Evolutionary conservation across 2,113 vertebrate species (phyloP).

Genomic region (Leucosticte australis): DNA sequence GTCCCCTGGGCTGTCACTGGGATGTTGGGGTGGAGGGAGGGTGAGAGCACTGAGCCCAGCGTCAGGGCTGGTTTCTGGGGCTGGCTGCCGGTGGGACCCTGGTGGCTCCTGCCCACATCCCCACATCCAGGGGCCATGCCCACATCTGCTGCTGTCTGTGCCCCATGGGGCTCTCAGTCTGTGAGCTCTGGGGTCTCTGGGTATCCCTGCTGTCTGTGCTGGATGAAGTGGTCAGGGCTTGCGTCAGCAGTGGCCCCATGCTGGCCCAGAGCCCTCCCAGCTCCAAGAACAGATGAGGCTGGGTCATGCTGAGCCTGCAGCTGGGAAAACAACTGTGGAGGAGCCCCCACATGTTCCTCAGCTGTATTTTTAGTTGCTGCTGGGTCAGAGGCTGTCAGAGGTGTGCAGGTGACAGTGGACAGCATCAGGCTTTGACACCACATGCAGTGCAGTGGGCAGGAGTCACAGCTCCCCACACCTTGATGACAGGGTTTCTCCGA

Average conservation of each 20-base stretch:
- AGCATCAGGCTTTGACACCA: not conserved
- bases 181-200: not conserved
- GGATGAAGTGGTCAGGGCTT: not conserved
- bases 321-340: not conserved
- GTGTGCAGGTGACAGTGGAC: not conserved
- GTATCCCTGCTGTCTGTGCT: not conserved
- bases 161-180: not conserved
- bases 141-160: not conserved
- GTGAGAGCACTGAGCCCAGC: accelerated
- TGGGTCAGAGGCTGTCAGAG: not conserved
- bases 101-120: not conserved
- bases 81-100: not conserved
- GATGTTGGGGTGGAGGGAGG: not conserved
- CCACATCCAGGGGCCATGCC: not conserved
- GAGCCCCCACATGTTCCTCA: accelerated
- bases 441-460: accelerated
- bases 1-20: not conserved
- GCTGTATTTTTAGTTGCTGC: not conserved
- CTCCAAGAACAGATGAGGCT: not conserved
- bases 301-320: not conserved
- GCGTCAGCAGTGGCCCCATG: not conserved
- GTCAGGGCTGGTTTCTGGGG: accelerated
- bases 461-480: accelerated
- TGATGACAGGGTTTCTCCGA: accelerated
- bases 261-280: not conserved